phyloP scores from a whole-genome alignment of 1,140 invertebrate species.

The Aculops lycopersici region DNA sequence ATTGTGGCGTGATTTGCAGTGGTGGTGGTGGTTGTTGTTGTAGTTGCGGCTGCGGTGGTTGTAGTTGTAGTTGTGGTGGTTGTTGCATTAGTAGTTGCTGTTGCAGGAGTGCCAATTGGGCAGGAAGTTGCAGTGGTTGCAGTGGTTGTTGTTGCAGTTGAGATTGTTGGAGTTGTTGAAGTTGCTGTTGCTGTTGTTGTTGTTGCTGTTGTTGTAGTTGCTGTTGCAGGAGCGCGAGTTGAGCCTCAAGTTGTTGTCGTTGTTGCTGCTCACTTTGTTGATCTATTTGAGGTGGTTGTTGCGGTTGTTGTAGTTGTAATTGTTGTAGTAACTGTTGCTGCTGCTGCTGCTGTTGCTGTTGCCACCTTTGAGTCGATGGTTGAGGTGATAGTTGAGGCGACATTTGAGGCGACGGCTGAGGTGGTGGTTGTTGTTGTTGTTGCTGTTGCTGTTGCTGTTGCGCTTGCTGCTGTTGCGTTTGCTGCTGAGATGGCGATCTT shows the following conservation, averaged over 20 bases:
- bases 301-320: neutral
- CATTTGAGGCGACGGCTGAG: neutral
- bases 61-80: neutral
- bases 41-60: neutral
- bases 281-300: too few relatives aligned
- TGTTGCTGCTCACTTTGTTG: too few relatives aligned
- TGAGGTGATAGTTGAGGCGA: neutral
- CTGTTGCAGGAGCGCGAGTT: neutral
- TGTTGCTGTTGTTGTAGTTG: neutral
- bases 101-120: neutral
- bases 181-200: neutral
- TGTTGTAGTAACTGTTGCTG: neutral
- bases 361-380: neutral
- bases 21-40: neutral
- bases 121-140: neutral
- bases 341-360: neutral
- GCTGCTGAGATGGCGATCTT: neutral
- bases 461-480: neutral
- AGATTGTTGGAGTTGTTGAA: neutral
- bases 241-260: too few relatives aligned
- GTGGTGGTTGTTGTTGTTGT: neutral
- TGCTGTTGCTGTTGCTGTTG: neutral
- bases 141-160: neutral
- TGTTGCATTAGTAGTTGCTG: neutral
- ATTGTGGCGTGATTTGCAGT: neutral